Evolutionary conservation across 2,113 vertebrate species (phyloP).

Genomic region (Corvus moneduloides): DNA sequence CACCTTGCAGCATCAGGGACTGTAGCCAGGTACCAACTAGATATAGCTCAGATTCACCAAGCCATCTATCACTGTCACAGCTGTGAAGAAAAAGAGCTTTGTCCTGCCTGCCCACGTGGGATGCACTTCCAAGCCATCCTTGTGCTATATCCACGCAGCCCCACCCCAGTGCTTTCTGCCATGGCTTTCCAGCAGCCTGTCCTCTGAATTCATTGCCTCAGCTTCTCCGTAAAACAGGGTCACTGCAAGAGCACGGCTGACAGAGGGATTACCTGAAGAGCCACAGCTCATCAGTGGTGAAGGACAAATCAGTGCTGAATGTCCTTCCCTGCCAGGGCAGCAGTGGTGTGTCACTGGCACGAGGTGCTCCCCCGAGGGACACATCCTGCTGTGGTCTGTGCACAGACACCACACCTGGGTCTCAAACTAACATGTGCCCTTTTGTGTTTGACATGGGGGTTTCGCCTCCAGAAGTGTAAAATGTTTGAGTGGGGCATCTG

Average conservation of each 20-base stretch:
- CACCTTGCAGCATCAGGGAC: slow-evolving; percentile 51
- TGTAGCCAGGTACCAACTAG: slow-evolving; percentile 45
- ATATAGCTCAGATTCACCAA: slow-evolving; percentile 25
- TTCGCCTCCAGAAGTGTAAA: background rate
- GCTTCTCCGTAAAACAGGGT: slow-evolving; percentile 13
- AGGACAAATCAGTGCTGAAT: background rate
- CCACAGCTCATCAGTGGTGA: background rate
- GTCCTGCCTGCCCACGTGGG: background rate
- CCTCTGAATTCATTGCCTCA: slow-evolving; percentile 41
- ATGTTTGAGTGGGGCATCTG: background rate
- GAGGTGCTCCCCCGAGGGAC: background rate
- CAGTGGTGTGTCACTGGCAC: background rate
- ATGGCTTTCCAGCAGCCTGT: slow-evolving; percentile 4
- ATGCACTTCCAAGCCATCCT: background rate
- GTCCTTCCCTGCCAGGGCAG: background rate
- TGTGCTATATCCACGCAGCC: background rate
- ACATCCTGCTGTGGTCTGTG: background rate
- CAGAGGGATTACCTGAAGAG: background rate
- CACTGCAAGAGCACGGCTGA: background rate
- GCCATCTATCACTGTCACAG: slow-evolving; percentile 44
- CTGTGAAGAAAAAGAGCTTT: slow-evolving; percentile 14
- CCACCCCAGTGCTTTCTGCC: background rate
- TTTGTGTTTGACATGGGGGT: background rate
- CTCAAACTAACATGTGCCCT: background rate
- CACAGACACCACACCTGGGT: background rate